Conservation (phyloP, 2,113 vertebrate species). For the Callopanchax toddi region DNA sequence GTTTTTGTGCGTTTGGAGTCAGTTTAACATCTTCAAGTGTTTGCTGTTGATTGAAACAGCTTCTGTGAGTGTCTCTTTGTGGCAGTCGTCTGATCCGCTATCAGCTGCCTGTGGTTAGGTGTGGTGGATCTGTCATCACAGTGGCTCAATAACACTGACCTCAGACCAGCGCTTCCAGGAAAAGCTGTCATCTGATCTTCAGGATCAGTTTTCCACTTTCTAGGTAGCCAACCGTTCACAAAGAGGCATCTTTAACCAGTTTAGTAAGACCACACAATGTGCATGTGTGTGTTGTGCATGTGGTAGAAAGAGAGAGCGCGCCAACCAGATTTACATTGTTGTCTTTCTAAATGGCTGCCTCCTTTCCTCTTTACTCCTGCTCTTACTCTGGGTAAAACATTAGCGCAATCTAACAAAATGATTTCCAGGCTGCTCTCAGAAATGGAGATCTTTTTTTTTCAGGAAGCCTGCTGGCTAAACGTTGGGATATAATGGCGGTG, state of each 20-base stretch:
- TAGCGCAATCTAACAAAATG: slow-evolving; percentile 49
- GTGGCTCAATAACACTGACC: slow-evolving; percentile 69
- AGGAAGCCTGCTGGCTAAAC: slow-evolving; percentile 40
- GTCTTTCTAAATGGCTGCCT: slow-evolving; percentile 54
- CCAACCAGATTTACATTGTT: slow-evolving; percentile 54
- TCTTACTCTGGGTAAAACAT: slow-evolving; percentile 49
- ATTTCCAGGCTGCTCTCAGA: slow-evolving; percentile 58
- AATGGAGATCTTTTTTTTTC: slow-evolving; percentile 52
- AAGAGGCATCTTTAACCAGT: slow-evolving; percentile 70
- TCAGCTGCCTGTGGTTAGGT: slow-evolving; percentile 69
- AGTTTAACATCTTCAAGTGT: slow-evolving; percentile 47
- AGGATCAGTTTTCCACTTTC: slow-evolving; percentile 67
- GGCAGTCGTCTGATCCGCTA: slow-evolving; percentile 61
- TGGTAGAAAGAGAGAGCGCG: neutral
- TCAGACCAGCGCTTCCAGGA: slow-evolving; percentile 71
- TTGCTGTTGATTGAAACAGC: slow-evolving; percentile 64
- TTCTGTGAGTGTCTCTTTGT: slow-evolving; percentile 56
- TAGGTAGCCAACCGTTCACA: slow-evolving; percentile 64
- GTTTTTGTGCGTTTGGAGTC: slow-evolving; percentile 35
- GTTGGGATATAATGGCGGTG: slow-evolving; percentile 48
- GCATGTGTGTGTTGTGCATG: slow-evolving; percentile 33
- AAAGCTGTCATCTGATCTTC: slow-evolving; percentile 66
- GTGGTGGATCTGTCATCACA: slow-evolving; percentile 72
- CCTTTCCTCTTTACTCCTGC: slow-evolving; percentile 24
- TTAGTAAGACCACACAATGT: slow-evolving; percentile 66